Conservation (phyloP, 2,113 vertebrate species). For the Mobula birostris region DNA sequence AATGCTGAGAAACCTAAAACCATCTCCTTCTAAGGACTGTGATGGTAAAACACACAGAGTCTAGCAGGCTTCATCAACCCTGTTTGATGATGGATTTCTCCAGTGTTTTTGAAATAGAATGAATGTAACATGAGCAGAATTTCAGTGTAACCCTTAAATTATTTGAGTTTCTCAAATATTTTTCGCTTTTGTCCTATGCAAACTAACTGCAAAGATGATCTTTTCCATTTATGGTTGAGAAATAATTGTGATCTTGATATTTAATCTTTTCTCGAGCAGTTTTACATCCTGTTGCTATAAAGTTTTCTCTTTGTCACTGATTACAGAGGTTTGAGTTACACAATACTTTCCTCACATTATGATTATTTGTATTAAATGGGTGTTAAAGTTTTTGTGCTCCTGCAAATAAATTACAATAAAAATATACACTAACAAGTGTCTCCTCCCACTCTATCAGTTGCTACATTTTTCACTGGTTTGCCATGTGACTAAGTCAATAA, state of each 20-base stretch:
- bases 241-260: not conserved
- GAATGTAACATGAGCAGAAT: conserved; percentile 25
- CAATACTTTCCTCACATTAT: not conserved
- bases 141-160: conserved; percentile 14
- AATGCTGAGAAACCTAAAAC: conserved; percentile 32
- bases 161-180: conserved; percentile 18
- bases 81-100: conserved; percentile 22
- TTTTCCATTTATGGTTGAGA: not conserved
- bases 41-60: not conserved
- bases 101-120: conserved; percentile 25
- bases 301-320: not conserved
- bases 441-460: not conserved
- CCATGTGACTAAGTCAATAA: not conserved
- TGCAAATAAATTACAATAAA: not conserved
- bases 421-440: too few species aligned
- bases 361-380: not conserved
- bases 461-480: not conserved
- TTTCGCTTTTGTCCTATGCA: conserved; percentile 6
- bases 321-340: not conserved
- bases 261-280: not conserved
- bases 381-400: not conserved
- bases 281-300: not conserved
- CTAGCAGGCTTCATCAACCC: conserved; percentile 22
- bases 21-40: conserved; percentile 29
- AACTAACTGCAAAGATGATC: not conserved